These are phyloP conservation scores for Lasius platythorax DNA, from an alignment of 2,888 invertebrate species.

Conservation along the genomic window DNA sequence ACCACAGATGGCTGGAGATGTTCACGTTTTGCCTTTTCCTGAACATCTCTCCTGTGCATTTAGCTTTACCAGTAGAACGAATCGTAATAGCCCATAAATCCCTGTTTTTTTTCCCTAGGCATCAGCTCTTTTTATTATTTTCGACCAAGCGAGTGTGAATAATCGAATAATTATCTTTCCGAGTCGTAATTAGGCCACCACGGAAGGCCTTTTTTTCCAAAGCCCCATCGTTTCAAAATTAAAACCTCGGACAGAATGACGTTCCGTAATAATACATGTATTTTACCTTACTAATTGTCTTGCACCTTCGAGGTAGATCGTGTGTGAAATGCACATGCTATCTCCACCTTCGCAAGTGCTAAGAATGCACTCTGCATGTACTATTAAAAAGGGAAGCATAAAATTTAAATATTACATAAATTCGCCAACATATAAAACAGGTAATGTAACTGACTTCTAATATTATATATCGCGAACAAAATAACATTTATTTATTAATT, in stretches of 20 bases:
- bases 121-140: constrained; percentile 73
- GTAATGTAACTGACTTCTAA: not conserved
- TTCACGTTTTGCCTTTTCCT: not conserved
- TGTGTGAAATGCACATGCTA: not conserved
- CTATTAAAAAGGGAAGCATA: not conserved
- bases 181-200: constrained; percentile 80
- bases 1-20: constrained; percentile 45
- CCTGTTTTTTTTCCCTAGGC: constrained; percentile 65
- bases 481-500: not conserved
- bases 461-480: not conserved
- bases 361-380: not conserved
- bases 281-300: constrained; percentile 51
- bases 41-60: constrained; percentile 43
- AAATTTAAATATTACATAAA: not conserved
- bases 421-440: not conserved
- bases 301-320: constrained; percentile 30
- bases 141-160: constrained; percentile 79
- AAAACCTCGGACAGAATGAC: constrained; percentile 52
- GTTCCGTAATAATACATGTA: constrained; percentile 57
- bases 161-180: constrained; percentile 82
- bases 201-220: constrained; percentile 69
- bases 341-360: not conserved
- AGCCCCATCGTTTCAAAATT: constrained; percentile 55
- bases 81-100: constrained; percentile 81
- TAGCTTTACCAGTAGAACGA: constrained; percentile 75